Percentiles rank a stretch among this genome's conserved stretches.
phyloP scores from a whole-genome alignment of 2,888 invertebrate species.

The Phyto melanocephala region DNA sequence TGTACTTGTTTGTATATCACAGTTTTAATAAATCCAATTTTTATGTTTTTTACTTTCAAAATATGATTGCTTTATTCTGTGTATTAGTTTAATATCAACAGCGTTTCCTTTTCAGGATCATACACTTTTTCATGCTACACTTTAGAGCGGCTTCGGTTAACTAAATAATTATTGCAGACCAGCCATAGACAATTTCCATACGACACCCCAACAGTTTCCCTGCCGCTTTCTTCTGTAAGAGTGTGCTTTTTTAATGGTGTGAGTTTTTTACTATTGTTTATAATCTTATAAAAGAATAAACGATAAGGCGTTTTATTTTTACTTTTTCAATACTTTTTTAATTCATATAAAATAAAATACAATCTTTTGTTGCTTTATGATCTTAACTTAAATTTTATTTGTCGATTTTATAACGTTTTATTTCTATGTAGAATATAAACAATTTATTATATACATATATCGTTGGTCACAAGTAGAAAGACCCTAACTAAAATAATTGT shows the following conservation, averaged over 20 bases:
- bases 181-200: neutral
- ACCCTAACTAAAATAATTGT: too few species aligned
- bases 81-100: neutral
- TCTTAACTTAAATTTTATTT: constrained; percentile 12
- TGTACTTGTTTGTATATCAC: constrained; percentile 2
- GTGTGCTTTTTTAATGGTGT: neutral
- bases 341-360: too few species aligned
- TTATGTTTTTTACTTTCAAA: neutral
- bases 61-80: neutral
- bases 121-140: constrained; percentile 22
- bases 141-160: constrained; percentile 5
- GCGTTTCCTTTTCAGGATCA: neutral
- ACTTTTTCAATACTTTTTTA: neutral
- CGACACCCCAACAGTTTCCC: neutral
- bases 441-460: neutral
- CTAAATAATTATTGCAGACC: constrained; percentile 5
- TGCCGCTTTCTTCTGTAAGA: neutral
- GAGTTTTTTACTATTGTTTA: neutral
- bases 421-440: neutral
- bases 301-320: constrained; percentile 28
- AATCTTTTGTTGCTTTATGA: constrained; percentile 32
- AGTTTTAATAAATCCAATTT: neutral
- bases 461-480: too few species aligned
- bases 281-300: constrained; percentile 40
- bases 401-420: constrained; percentile 2